Percentiles rank a stretch among this genome's conserved stretches.
These are phyloP conservation scores for Paramormyrops hopkinsi DNA, from an alignment of 2,797 vertebrate genomes.

Conservation along the genomic window DNA sequence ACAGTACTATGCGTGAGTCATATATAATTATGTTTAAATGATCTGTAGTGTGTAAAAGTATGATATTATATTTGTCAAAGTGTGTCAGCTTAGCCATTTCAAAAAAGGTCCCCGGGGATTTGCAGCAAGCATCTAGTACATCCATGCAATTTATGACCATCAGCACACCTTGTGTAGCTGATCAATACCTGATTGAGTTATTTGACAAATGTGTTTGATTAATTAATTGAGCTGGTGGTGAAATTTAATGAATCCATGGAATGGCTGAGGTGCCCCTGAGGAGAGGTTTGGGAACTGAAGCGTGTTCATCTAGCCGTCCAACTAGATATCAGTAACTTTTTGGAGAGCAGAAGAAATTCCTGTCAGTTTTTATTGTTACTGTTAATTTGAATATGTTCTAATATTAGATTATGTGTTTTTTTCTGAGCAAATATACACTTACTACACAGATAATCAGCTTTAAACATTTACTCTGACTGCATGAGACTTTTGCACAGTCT, in stretches of 20 bases:
- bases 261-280: neutral
- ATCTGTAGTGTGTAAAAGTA: neutral
- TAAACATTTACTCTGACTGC: neutral
- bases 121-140: neutral
- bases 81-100: neutral
- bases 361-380: neutral
- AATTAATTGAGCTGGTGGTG: neutral
- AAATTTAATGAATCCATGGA: neutral
- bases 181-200: neutral
- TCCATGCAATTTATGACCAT: neutral
- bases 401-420: neutral
- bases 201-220: neutral
- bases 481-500: neutral
- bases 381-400: neutral
- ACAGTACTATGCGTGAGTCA: neutral
- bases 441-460: neutral
- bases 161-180: neutral
- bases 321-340: neutral
- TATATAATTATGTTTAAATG: neutral
- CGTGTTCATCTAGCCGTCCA: neutral
- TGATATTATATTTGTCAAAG: neutral
- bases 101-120: neutral
- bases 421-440: neutral
- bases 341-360: neutral
- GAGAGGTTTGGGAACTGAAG: neutral